Conservation (phyloP, 2,888 invertebrate species). For the Drosophila gaucha region DNA sequence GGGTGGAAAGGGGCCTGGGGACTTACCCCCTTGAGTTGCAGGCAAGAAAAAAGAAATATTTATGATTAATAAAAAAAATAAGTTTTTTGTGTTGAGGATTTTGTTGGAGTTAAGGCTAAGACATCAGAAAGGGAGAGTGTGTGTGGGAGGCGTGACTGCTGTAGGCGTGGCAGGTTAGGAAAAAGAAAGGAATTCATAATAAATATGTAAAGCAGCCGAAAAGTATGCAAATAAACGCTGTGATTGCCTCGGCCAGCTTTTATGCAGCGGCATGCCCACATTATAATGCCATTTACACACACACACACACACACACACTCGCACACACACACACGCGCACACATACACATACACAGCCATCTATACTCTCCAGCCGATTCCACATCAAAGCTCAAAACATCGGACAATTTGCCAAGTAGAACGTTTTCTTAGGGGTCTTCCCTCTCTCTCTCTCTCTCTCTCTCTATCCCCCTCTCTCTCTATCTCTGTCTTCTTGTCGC, state of each 20-base stretch:
- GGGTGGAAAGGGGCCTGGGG: slow-evolving; percentile 5
- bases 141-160: not conserved
- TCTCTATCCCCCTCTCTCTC: not conserved
- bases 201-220: slow-evolving; percentile 68
- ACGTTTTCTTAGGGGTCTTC: slow-evolving; percentile 10
- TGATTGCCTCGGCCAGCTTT: slow-evolving; percentile 56
- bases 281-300: slow-evolving; percentile 29
- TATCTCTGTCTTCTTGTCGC: not conserved
- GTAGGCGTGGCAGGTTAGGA: slow-evolving; percentile 5
- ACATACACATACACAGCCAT: not conserved
- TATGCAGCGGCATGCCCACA: slow-evolving; percentile 55
- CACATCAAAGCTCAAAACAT: slow-evolving; percentile 41
- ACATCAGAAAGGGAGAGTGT: not conserved
- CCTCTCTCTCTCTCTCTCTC: not conserved
- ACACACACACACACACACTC: slow-evolving; percentile 1
- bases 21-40: slow-evolving; percentile 43
- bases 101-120: not conserved
- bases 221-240: slow-evolving; percentile 73
- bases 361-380: not conserved
- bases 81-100: slow-evolving; percentile 29
- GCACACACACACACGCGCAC: not conserved
- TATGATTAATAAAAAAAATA: slow-evolving; percentile 71
- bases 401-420: slow-evolving; percentile 43
- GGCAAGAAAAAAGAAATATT: slow-evolving; percentile 65
- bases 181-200: slow-evolving; percentile 59